Percentiles rank a stretch among this genome's conserved stretches.
Evolutionary conservation across 2,113 vertebrate species (phyloP).

Genomic region (Oncorhynchus mykiss): DNA sequence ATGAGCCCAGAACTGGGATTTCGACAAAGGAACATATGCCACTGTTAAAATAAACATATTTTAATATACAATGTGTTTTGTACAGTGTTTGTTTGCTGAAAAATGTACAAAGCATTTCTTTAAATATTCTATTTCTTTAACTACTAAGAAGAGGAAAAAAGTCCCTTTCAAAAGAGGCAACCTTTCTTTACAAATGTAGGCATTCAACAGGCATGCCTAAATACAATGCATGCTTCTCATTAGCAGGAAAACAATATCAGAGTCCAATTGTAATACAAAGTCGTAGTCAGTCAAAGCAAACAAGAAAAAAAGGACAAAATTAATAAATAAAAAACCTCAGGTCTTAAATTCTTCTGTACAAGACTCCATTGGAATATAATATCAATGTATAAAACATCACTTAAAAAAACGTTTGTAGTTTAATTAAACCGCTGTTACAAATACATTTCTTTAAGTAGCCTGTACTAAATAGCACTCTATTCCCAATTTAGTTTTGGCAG

Average conservation of each 20-base stretch:
- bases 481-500: neutral
- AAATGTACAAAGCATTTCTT: slow-evolving; percentile 72
- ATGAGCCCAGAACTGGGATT: neutral
- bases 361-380: slow-evolving; percentile 60
- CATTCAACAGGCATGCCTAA: slow-evolving; percentile 52
- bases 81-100: slow-evolving; percentile 64
- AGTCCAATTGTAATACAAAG: slow-evolving; percentile 63
- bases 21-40: neutral
- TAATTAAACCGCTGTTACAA: slow-evolving; percentile 80
- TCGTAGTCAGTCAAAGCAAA: slow-evolving; percentile 59
- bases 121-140: slow-evolving; percentile 65
- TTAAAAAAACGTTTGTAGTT: slow-evolving; percentile 70
- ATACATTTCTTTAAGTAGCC: slow-evolving; percentile 58
- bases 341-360: slow-evolving; percentile 70
- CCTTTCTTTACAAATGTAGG: slow-evolving; percentile 54
- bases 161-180: slow-evolving; percentile 56
- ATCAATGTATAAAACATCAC: slow-evolving; percentile 75
- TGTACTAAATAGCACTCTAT: neutral
- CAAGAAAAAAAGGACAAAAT: slow-evolving; percentile 42
- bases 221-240: slow-evolving; percentile 62
- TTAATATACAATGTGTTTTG: slow-evolving; percentile 71
- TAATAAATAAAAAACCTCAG: slow-evolving; percentile 69
- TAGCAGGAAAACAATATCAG: slow-evolving; percentile 55
- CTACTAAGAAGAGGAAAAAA: slow-evolving; percentile 41
- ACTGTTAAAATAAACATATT: slow-evolving; percentile 68